These are phyloP conservation scores for Lytechinus variegatus DNA, from an alignment of 35 echinoderm and acorn worm genomes.

Conservation along the genomic window DNA sequence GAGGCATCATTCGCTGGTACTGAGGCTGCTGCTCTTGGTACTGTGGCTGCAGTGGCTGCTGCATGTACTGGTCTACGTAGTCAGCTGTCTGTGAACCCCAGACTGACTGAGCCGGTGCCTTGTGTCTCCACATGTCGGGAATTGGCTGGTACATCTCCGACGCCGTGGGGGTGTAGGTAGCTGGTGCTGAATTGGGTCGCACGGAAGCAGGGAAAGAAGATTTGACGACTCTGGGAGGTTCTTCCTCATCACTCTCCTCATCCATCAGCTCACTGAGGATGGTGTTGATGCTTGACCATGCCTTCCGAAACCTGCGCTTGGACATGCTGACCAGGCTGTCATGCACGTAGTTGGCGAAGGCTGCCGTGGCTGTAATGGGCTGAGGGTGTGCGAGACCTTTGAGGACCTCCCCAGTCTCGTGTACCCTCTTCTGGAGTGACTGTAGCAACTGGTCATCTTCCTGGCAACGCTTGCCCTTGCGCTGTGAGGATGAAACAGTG, in stretches of 20 bases:
- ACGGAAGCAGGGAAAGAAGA: too few relatives aligned
- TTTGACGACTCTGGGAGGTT: not conserved
- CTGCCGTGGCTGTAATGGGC: not conserved
- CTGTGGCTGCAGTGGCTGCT: constrained; percentile 55
- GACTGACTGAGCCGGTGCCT: constrained; percentile 25
- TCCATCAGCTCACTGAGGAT: too few relatives aligned
- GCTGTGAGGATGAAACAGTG: too few relatives aligned
- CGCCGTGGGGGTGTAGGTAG: not conserved
- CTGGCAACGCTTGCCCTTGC: too few relatives aligned
- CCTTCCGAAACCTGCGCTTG: constrained; percentile 34
- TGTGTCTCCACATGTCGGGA: constrained; percentile 58
- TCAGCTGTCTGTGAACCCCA: constrained; percentile 52
- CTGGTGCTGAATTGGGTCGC: constrained; percentile 18
- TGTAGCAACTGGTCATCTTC: too few relatives aligned
- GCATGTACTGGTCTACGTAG: too few relatives aligned
- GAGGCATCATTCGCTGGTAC: constrained; percentile 23
- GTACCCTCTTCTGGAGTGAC: constrained; percentile 55
- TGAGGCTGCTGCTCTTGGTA: constrained; percentile 44
- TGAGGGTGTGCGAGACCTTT: not conserved
- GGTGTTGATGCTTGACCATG: constrained; percentile 28
- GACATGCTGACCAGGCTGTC: too few relatives aligned
- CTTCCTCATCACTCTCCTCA: constrained; percentile 36
- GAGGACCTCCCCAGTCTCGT: constrained; percentile 51
- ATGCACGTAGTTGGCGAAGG: constrained; percentile 52
- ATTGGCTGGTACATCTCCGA: constrained; percentile 56